Evolutionary conservation across 2,888 invertebrate genomes (phyloP).

Genomic region (Acanthococcus lagerstroemiae): DNA sequence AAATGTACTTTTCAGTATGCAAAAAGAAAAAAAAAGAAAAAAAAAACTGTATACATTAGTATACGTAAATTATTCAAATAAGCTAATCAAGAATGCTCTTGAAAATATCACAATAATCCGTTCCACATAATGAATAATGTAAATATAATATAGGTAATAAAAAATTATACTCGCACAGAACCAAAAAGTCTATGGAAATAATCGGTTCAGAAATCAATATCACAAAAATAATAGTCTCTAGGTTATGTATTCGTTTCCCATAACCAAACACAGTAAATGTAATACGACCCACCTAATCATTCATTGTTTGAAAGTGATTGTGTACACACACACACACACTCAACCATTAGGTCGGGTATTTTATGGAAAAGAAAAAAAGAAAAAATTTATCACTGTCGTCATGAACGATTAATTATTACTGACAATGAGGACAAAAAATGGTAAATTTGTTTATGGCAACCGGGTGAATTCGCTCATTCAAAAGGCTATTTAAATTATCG

Average conservation of each 20-base stretch:
- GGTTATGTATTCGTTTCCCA: neutral
- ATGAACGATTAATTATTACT: neutral
- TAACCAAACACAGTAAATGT: neutral
- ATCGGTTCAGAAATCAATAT: constrained; percentile 8
- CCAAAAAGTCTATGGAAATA: constrained; percentile 6
- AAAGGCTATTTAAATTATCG: neutral
- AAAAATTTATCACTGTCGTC: neutral
- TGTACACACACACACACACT: no score
- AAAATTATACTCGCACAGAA: neutral
- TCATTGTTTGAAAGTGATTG: no score
- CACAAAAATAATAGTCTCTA: neutral
- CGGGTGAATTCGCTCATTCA: neutral
- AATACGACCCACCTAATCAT: no score
- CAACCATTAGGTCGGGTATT: no score
- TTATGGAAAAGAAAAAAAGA: neutral
- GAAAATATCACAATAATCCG: constrained; percentile 16
- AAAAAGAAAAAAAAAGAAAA: constrained; percentile 13
- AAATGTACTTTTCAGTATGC: constrained; percentile 19
- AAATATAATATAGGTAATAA: neutral
- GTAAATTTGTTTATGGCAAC: neutral
- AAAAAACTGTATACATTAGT: constrained; percentile 1
- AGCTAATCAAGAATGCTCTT: constrained; percentile 18
- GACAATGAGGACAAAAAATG: neutral
- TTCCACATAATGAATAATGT: constrained; percentile 6
- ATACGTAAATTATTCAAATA: neutral